Evolutionary conservation across 64 coral and sea anemone species (phyloP), one percentile per base, ranked within the genome.

Genomic region (Dendronephthya gigantea): DNA sequence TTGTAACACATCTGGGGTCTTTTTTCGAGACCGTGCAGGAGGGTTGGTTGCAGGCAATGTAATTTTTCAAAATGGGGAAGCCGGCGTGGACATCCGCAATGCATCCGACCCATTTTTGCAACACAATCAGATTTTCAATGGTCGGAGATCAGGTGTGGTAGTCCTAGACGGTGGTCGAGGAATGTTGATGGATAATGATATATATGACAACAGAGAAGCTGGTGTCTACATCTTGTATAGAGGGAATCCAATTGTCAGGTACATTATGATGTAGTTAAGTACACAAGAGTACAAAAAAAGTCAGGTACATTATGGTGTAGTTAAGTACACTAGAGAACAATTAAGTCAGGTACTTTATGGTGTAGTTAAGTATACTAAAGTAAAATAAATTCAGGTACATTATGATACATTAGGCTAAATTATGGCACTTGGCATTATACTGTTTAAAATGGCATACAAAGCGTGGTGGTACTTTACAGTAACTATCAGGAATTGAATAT

Each of bases 161-260:
- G 83, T 98, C 40, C 85, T 98, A 32, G 95, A 98, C 48, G 90
- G 95, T 27, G 95, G 95, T 12, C 83, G 88, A 82, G 95, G 92
- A 4, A 84, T 69, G 34, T 58, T 89, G 30, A 13, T 90, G 28
- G 95, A 98, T 82, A 98, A 98, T 83, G 95, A 98, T 49, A 93
- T 98, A 23, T 93, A 91, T 90, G 92, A 93, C 52, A 98, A 98
- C 82, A 90, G 88, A 14, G 95, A 98, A 22, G 95, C 95, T 30
- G 95, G 95, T 0, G 92, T 98, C 9, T 98, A 93, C 49, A 92
- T 98, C 48, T 75, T 93, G 7, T 98, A 98, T 50, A 84, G 87
- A 68, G 95, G 92, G 38, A 93, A 93, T 48, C 95, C 95, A 8
- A 43, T 87, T 13, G 90, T 98, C 87, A 98, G 87, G 95, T 93